Evolutionary conservation across 1,140 invertebrate species (phyloP), one percentile per base, ranked within the genome.

Genomic region (Stenopsyche tienmushanensis): DNA sequence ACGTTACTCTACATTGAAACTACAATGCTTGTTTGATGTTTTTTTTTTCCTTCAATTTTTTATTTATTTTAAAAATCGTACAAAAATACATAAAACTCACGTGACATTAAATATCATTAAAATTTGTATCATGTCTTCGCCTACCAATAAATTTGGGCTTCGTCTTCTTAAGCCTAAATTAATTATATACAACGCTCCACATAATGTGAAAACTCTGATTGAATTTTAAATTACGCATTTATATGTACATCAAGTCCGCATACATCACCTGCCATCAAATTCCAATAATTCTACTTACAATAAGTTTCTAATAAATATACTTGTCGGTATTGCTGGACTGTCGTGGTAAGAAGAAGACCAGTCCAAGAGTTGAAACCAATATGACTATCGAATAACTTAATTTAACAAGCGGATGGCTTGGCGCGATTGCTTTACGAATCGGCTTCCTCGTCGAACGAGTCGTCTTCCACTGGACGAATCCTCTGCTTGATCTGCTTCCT

Each of bases 361-460:
- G 29, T 34, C 29, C 29, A 13, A 34, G 29, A 34, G 5, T 34
- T 34, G 5, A 13, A 34, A 7, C 29, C 5, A 34, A 34, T 34
- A 34, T 34, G 29, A 34, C 29, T 34, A n/a, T n/a, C n/a, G n/a
- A n/a, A n/a, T n/a, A n/a, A n/a, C n/a, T n/a, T n/a, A n/a, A 21
- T 20, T 45, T 17, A 60, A n/a, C n/a, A n/a, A n/a, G n/a, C n/a
- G n/a, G n/a, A n/a, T 34, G 29, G 29, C 29, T 42, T 41, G 18
- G 41, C 49, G 45, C 41, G 39, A n/a, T n/a, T 62, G 20, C 52
- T 66, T 44, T 64, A 69, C 44, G 62, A 60, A 59, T 69, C 47
- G n/a, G 62, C 52, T 20, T 65, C 67, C 5, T 64, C 60, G 13
- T 23, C 21, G 13, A 50, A 24, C 10, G 23, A 26, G 2, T 58